Conservation (phyloP, 2,113 vertebrate genomes). For the Nothobranchius furzeri region DNA sequence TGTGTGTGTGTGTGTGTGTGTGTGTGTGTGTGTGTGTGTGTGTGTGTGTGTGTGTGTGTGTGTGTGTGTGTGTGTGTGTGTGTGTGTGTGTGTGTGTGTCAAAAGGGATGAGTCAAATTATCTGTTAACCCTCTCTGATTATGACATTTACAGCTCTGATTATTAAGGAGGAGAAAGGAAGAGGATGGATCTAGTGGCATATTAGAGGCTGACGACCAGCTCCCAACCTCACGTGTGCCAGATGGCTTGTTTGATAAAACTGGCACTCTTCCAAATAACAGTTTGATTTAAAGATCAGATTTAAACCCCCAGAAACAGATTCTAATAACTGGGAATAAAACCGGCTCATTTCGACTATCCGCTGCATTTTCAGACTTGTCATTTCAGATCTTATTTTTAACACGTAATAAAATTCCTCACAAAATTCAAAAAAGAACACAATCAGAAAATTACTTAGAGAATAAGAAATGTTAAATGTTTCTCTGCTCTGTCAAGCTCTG, state of each 20-base stretch:
- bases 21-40: slow-evolving; percentile 15
- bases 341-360: too few species aligned
- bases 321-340: not conserved
- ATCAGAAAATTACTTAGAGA: too few species aligned
- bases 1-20: slow-evolving; percentile 14
- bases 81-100: too few species aligned
- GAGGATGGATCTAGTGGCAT: not conserved
- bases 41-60: slow-evolving; percentile 13
- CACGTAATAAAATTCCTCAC: too few species aligned
- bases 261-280: slow-evolving; percentile 20
- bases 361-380: too few species aligned
- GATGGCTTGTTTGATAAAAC: slow-evolving; percentile 35
- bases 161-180: slow-evolving; percentile 16
- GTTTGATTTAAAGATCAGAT: slow-evolving; percentile 8
- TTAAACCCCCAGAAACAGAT: slow-evolving; percentile 3
- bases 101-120: slow-evolving; percentile 12
- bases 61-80: slow-evolving; percentile 6
- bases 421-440: too few species aligned
- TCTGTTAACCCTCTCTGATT: slow-evolving; percentile 38
- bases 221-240: slow-evolving; percentile 26
- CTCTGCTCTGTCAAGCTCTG: too few species aligned
- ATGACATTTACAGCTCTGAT: slow-evolving; percentile 50
- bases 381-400: too few species aligned
- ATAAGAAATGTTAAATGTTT: too few species aligned
- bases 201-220: slow-evolving; percentile 22